phyloP scores from a whole-genome alignment of 2,113 vertebrate species.

The Leucoraja erinaceus region DNA sequence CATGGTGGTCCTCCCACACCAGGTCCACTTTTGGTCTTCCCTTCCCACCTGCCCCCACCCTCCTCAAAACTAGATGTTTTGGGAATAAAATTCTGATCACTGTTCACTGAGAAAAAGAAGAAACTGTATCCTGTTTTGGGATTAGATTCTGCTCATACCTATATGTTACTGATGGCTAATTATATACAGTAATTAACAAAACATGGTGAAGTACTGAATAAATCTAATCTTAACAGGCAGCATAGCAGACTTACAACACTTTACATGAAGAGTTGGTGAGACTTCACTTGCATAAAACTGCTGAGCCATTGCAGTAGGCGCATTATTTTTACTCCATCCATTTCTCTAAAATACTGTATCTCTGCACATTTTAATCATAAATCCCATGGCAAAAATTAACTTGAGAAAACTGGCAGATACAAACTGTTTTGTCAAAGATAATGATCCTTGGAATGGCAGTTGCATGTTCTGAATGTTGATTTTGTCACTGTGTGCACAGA shows the following conservation, averaged over 20 bases:
- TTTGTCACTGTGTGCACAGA: background rate
- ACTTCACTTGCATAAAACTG: slow-evolving; percentile 16
- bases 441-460: slow-evolving; percentile 1
- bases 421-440: slow-evolving; percentile 32
- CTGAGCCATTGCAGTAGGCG: background rate
- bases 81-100: too few species aligned
- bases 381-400: slow-evolving; percentile 27
- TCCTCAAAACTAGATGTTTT: too few species aligned
- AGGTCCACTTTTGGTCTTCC: too few species aligned
- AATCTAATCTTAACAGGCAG: background rate
- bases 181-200: background rate
- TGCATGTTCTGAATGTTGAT: slow-evolving; percentile 18
- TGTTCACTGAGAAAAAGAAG: too few species aligned
- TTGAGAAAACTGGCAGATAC: slow-evolving; percentile 22
- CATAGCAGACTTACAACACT: background rate
- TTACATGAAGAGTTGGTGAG: background rate
- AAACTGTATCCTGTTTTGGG: too few species aligned
- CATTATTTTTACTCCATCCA: background rate
- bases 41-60: too few species aligned
- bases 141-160: background rate
- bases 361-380: slow-evolving; percentile 10
- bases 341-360: background rate
- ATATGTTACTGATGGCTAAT: background rate
- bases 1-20: too few species aligned
- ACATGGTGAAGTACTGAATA: background rate